phyloP scores from a whole-genome alignment of 1,140 invertebrate species.

The Brachionus paranguensis region DNA sequence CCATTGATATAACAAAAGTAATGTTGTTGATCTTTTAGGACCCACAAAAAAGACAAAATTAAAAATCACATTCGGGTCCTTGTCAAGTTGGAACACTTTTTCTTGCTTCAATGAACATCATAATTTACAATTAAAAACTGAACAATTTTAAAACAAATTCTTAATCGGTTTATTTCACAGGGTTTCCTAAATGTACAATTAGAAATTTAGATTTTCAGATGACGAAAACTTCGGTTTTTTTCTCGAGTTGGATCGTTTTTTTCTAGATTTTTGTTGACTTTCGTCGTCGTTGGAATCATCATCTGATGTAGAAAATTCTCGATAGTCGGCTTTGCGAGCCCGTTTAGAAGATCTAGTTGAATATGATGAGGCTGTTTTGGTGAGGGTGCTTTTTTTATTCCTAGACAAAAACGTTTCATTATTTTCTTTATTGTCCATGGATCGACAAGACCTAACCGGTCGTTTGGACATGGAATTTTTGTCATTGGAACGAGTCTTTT shows the following conservation, averaged over 20 bases:
- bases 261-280: background rate
- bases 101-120: background rate
- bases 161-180: background rate
- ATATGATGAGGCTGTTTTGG: background rate
- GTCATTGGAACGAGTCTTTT: background rate
- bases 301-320: slow-evolving; percentile 2
- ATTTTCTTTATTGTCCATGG: slow-evolving; percentile 26
- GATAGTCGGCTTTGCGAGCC: background rate
- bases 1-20: background rate
- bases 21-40: background rate
- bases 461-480: background rate
- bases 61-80: background rate
- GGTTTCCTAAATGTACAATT: background rate
- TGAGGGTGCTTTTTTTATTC: background rate
- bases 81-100: background rate
- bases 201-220: slow-evolving; percentile 34
- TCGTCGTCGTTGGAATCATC: background rate
- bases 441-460: slow-evolving; percentile 1
- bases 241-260: background rate
- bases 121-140: slow-evolving; percentile 1
- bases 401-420: background rate
- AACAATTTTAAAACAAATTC: background rate
- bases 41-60: background rate
- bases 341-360: slow-evolving; percentile 26
- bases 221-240: slow-evolving; percentile 31